phyloP scores from a whole-genome alignment of 1,140 invertebrate genomes.

The Pseudomyrmex cubaensis region DNA sequence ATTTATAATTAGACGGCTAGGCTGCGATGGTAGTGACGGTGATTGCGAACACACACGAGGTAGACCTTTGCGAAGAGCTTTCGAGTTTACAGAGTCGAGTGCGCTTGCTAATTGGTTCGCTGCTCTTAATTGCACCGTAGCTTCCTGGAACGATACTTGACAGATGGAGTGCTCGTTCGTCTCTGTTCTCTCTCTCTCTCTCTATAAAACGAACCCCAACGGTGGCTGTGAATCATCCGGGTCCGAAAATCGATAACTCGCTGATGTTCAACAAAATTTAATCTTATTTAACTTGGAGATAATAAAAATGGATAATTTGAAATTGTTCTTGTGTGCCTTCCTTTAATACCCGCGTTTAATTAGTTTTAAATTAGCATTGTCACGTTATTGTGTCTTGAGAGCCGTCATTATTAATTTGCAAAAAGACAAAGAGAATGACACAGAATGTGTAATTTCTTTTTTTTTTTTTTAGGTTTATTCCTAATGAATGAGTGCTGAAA shows the following conservation, averaged over 20 bases:
- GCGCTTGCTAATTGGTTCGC: slow-evolving; percentile 59
- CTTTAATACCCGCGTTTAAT: not conserved
- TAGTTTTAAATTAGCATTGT: not conserved
- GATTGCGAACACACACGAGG: slow-evolving; percentile 60
- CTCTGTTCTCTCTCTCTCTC: not conserved
- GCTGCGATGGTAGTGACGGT: slow-evolving; percentile 10
- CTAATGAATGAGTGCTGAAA: not conserved
- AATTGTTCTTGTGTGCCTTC: too few species aligned
- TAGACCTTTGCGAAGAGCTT: slow-evolving; percentile 58
- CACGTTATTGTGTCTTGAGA: not conserved
- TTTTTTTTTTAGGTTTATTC: not conserved
- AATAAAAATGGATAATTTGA: not conserved
- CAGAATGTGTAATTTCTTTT: not conserved
- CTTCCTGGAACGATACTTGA: slow-evolving; percentile 51
- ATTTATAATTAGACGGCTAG: slow-evolving; percentile 52
- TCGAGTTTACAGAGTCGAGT: slow-evolving; percentile 35
- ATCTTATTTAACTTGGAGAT: not conserved
- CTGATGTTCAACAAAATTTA: not conserved
- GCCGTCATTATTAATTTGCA: not conserved
- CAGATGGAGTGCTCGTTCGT: slow-evolving; percentile 11
- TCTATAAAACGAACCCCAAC: not conserved
- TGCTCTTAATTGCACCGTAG: slow-evolving; percentile 59
- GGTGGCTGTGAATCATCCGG: not conserved
- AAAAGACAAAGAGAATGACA: too few species aligned
- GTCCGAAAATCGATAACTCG: slow-evolving; percentile 20